Percentiles rank a stretch among this genome's conserved stretches.
phyloP scores from a whole-genome alignment of 2,113 vertebrate genomes.

The Centropus unirufus region DNA sequence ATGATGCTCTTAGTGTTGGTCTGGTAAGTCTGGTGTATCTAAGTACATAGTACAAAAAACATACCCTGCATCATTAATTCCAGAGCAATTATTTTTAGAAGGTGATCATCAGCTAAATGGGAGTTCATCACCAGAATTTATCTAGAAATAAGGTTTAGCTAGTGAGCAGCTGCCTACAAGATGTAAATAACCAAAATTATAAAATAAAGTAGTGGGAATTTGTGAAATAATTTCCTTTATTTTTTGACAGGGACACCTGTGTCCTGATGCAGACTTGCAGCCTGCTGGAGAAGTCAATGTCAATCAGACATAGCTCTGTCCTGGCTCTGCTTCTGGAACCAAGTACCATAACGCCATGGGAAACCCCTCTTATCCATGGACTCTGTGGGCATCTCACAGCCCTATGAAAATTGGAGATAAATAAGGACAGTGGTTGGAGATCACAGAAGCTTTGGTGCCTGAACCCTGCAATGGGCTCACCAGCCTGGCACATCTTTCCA shows the following conservation, averaged over 20 bases:
- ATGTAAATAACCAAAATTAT: not conserved
- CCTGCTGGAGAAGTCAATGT: not conserved
- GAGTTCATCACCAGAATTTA: not conserved
- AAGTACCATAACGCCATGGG: not conserved
- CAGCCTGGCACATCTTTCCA: not conserved
- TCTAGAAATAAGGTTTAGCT: not conserved
- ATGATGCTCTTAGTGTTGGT: not conserved
- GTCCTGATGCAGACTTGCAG: not conserved
- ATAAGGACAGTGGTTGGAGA: fast-evolving
- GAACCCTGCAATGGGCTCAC: not conserved
- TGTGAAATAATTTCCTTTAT: not conserved
- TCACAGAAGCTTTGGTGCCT: not conserved
- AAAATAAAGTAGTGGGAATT: not conserved
- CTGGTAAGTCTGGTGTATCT: not conserved
- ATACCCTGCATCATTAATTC: not conserved
- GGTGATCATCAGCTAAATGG: not conserved
- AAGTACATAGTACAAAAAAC: not conserved
- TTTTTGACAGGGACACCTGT: not conserved
- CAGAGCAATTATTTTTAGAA: constrained; percentile 4
- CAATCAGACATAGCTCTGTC: not conserved
- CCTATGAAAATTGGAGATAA: not conserved
- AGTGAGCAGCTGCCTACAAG: not conserved
- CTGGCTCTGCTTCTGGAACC: not conserved
- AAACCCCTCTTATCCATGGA: not conserved
- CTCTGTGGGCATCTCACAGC: fast-evolving